Evolutionary conservation across 1,140 invertebrate genomes (phyloP), one percentile per base, ranked within the genome.

Genomic region (Ceratosolen fusciceps): DNA sequence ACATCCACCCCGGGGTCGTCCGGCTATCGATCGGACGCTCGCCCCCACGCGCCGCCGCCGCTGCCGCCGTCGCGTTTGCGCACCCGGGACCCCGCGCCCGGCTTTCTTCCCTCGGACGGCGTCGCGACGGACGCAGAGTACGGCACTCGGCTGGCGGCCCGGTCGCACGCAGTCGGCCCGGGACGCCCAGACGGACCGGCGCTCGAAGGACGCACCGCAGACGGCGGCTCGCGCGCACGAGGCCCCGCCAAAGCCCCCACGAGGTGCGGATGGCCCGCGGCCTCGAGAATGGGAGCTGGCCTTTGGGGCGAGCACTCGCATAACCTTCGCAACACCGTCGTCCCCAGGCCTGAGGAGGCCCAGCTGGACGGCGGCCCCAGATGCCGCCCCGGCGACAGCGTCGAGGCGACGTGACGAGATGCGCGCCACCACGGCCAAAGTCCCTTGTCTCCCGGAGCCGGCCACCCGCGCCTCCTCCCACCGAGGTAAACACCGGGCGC

Each of bases 251-350:
- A 39, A 16, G 72, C 72, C 54, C 72, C 47, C 70, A n/a, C 52
- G 54, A 54, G 34, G 37, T 26, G 37, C 34, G 24, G 54, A 54
- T 21, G 9, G 19, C 71, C 52, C 10, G 49, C 29, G 52, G 65
- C 43, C 54, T 68, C 54, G 67, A 74, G 76, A 80, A 75, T 79
- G 77, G 80, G 76, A 67, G 79, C 62, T 67, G 74, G 43, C 74
- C n/a, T n/a, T 39, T 19, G 80, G 83, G 79, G 82, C 73, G 75
- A 78, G 79, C 80, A 73, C 77, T 74, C 67, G 77, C 58, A 43
- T n/a, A 29, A 52, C 9, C 24, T 19, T 39, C 54, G 73, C 54
- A 8, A 21, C 21, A 52, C n/a, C 21, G 58, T 14, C 21, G 58
- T 21, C 34, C n/a, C 7, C 16, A 65, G 60, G 60, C 9, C 31